These are phyloP conservation scores for Anolis carolinensis DNA, from an alignment of 2,113 vertebrate species.

Conservation along the genomic window DNA sequence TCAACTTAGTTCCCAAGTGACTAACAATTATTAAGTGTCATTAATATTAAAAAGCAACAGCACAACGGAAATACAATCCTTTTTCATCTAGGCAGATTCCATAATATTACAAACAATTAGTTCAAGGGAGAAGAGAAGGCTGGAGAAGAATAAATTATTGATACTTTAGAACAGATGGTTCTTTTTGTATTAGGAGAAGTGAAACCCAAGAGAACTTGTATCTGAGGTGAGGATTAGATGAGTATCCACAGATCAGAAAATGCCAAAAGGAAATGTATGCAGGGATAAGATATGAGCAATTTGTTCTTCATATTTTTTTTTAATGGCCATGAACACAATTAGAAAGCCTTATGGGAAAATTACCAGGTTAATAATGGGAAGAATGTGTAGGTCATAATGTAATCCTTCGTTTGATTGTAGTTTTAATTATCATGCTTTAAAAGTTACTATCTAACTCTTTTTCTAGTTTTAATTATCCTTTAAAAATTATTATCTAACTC, in stretches of 20 bases:
- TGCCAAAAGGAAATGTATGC: constrained; percentile 48
- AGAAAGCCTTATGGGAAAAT: not conserved
- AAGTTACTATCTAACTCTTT: not conserved
- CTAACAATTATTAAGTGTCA: constrained; percentile 64
- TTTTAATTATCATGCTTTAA: not conserved
- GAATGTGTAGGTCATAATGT: not conserved
- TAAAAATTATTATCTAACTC: not conserved
- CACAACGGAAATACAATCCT: constrained; percentile 64
- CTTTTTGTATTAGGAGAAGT: constrained; percentile 48
- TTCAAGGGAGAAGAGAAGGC: constrained; percentile 54
- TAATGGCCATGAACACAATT: not conserved
- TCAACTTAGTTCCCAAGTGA: constrained; percentile 62
- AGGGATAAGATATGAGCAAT: constrained; percentile 17
- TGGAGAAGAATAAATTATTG: constrained; percentile 64
- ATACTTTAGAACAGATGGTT: constrained; percentile 66
- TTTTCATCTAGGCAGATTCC: constrained; percentile 63
- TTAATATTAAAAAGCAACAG: constrained; percentile 66
- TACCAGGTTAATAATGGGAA: not conserved
- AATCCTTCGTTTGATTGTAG: not conserved
- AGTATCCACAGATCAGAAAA: constrained; percentile 49
- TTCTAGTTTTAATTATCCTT: not conserved
- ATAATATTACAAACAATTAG: constrained; percentile 67
- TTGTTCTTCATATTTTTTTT: not conserved
- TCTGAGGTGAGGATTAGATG: constrained; percentile 53
- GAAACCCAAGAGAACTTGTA: constrained; percentile 58